A percentile compares a stretch with the other conserved stretches of the same genome.
phyloP scores from a whole-genome alignment of 2,888 invertebrate species.

The Euplagia quadripunctaria region DNA sequence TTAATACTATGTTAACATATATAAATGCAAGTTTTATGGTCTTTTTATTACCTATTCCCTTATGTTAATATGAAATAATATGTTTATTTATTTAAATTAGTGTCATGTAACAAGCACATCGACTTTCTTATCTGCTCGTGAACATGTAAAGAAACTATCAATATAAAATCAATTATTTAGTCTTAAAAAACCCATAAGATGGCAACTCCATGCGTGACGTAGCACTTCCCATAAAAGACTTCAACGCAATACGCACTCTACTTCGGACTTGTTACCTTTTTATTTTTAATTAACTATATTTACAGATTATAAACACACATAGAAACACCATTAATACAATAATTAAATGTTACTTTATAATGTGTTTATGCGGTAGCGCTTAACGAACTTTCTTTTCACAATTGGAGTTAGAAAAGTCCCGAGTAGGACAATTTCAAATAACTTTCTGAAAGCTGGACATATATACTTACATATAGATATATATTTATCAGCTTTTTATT shows the following conservation, averaged over 20 bases:
- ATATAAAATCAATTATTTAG: not conserved
- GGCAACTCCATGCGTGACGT: slow-evolving; percentile 40
- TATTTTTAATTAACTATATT: slow-evolving; percentile 17
- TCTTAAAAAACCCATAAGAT: not conserved
- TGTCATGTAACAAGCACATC: slow-evolving; percentile 3
- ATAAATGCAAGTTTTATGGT: not conserved
- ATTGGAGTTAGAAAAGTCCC: too few relatives aligned
- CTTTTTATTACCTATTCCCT: not conserved
- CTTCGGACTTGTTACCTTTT: slow-evolving; percentile 34
- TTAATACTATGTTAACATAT: not conserved
- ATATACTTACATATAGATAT: too few relatives aligned
- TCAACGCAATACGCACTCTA: slow-evolving; percentile 58
- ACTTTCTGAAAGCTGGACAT: too few relatives aligned
- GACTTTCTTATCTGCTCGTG: slow-evolving; percentile 1
- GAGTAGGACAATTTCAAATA: too few relatives aligned
- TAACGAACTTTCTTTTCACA: too few relatives aligned
- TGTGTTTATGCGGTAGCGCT: too few relatives aligned
- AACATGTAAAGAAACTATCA: not conserved
- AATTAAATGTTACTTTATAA: too few relatives aligned
- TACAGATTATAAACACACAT: too few relatives aligned
- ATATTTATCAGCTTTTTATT: too few relatives aligned
- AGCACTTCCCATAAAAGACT: slow-evolving; percentile 62
- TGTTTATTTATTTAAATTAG: slow-evolving; percentile 24
- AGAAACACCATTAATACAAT: too few relatives aligned
- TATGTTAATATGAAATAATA: slow-evolving; percentile 8